Base-by-base conservation (phyloP, 1,140 invertebrate genomes). In the Penaeus chinensis region DNA sequence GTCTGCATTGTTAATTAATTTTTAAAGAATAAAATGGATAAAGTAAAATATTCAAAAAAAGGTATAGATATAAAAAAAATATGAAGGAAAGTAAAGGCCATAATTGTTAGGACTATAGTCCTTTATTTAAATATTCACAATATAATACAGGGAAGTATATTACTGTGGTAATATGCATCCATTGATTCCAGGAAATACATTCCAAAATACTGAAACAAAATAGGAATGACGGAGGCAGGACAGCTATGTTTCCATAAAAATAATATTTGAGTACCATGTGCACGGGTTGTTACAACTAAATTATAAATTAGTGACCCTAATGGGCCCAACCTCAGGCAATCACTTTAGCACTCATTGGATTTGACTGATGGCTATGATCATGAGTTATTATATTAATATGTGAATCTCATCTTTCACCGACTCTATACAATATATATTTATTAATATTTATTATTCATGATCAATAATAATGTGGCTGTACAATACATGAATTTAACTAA, bases 41-140 rank as follows among this genome's bases (percentile, higher is more conserved):
- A 47, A 47, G 7, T 47, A 47, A 47, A 13, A 13, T 10, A 47
- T 47, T 10, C 47, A 47, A 47, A 7, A 47, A 13, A 32, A 32
- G 47, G 47, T 47, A 13, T 47, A 10, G 47, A 10, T 81, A 27
- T n/a, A 62, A 62, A 24, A 24, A 81, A 60, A 60, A 81, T 81
- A 81, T 32, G 32, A 32, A 71, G 63, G 27, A 19, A 82, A 16
- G 54, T 19, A 87, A 87, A 87, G 37, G 27, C 79, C 18, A 37
- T 81, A 71, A 47, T 87, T 74, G 47, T 79, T 87, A 85, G 85
- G 85, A 87, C 85, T 81, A 82, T 87, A 47, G 85, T 82, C 85
- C 85, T 89, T 89, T 89, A 89, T 89, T 89, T 87, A 89, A 87
- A 87, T 89, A 89, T 89, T 89, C 89, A 89, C 89, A 89, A 89